Conservation (phyloP, 2,113 vertebrate genomes). For the Ondatra zibethicus region DNA sequence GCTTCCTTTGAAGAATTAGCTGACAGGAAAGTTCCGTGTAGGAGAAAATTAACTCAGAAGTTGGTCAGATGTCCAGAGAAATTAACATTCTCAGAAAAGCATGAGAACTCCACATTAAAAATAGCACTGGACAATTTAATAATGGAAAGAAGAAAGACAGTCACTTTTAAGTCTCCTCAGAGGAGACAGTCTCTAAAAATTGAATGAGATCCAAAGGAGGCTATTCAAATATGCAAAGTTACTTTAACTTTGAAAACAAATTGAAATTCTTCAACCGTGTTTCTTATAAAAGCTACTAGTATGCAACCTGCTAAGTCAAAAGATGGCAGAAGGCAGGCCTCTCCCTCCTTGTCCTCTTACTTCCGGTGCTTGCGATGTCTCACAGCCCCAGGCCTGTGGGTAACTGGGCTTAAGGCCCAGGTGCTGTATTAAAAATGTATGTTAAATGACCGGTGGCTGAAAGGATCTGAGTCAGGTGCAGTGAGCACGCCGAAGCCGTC, state of each 20-base stretch:
- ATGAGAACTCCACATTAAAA: constrained; percentile 64
- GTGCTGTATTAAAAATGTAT: background rate
- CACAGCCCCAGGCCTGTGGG: background rate
- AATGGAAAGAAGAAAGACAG: constrained; percentile 19
- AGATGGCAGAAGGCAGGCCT: background rate
- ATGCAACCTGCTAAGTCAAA: background rate
- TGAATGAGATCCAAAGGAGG: background rate
- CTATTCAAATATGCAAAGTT: constrained; percentile 52
- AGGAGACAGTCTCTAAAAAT: constrained; percentile 51
- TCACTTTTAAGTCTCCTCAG: constrained; percentile 57
- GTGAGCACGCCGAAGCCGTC: too few species aligned
- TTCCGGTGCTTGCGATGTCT: background rate
- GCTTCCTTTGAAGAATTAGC: constrained; percentile 41
- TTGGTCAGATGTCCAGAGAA: constrained; percentile 50
- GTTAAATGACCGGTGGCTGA: background rate
- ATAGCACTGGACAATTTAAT: constrained; percentile 42
- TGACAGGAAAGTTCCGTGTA: background rate
- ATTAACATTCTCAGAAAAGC: constrained; percentile 56
- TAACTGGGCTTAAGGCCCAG: background rate
- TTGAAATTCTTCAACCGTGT: constrained; percentile 1
- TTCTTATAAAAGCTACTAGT: background rate
- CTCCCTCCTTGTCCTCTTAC: background rate
- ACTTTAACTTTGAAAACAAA: constrained; percentile 55
- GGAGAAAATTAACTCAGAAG: constrained; percentile 35
- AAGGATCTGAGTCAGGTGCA: background rate